Evolutionary conservation across 2,888 invertebrate genomes (phyloP).

Genomic region (Drosophila infuscata): DNA sequence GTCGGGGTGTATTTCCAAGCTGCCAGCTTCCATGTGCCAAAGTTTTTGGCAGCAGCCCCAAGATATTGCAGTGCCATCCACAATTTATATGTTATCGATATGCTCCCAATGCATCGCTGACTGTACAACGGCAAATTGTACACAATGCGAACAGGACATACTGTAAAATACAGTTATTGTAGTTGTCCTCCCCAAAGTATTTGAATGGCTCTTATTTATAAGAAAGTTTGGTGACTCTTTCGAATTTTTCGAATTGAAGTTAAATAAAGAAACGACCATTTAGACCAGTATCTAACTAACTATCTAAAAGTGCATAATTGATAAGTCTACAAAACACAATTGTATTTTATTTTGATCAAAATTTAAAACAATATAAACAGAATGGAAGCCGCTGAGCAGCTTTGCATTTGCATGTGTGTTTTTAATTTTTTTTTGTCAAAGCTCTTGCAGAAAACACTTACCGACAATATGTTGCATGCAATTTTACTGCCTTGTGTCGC

Average conservation of each 20-base stretch:
- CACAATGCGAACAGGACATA: slow-evolving; percentile 19
- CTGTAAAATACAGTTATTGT: slow-evolving; percentile 44
- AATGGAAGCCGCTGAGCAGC: neutral
- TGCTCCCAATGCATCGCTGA: slow-evolving; percentile 54
- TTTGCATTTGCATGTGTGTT: neutral
- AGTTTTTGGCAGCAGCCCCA: slow-evolving; percentile 62
- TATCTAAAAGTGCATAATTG: neutral
- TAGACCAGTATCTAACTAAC: neutral
- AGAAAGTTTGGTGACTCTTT: neutral
- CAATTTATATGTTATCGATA: slow-evolving; percentile 74
- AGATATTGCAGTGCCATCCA: slow-evolving; percentile 68
- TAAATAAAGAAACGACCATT: neutral
- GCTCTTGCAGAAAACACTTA: slow-evolving; percentile 3
- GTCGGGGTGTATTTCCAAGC: slow-evolving; percentile 32
- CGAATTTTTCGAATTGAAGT: neutral
- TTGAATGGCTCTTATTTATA: slow-evolving; percentile 10
- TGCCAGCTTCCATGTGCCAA: slow-evolving; percentile 36
- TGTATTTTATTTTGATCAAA: neutral
- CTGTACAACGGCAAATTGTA: slow-evolving; percentile 25
- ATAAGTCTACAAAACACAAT: slow-evolving; percentile 1
- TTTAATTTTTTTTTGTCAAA: neutral
- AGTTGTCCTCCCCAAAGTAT: slow-evolving; percentile 7
- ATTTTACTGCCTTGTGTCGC: neutral
- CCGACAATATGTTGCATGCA: neutral
- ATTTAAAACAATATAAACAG: neutral